These are phyloP conservation scores for Catocala fraxini DNA, from an alignment of 2,888 invertebrate species.

Conservation along the genomic window DNA sequence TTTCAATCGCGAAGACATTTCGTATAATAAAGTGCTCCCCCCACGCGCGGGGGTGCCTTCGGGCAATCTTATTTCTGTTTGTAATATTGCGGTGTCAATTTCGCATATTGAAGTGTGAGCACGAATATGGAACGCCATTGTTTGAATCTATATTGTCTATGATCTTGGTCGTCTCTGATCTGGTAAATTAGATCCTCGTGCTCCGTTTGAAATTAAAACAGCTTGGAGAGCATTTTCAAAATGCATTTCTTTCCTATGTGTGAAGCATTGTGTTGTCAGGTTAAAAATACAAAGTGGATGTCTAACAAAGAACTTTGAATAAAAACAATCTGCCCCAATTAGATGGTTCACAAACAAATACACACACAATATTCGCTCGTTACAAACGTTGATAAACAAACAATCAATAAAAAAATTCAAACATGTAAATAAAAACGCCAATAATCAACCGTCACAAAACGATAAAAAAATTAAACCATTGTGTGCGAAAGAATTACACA, in stretches of 20 bases:
- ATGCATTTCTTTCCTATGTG: conserved; percentile 22
- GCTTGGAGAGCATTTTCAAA: conserved; percentile 30
- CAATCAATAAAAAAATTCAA: conserved; percentile 55
- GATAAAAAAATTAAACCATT: conserved; percentile 65
- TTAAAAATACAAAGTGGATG: conserved; percentile 18
- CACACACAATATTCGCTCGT: conserved; percentile 43
- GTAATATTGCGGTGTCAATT: conserved; percentile 87
- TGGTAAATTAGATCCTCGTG: conserved; percentile 61
- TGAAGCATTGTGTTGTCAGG: conserved; percentile 18
- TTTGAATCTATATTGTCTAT: conserved; percentile 76
- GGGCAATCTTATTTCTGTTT: conserved; percentile 87
- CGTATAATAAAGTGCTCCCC: conserved; percentile 83
- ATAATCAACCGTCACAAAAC: conserved; percentile 66
- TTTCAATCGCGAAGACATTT: conserved; percentile 87
- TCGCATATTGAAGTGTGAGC: conserved; percentile 85
- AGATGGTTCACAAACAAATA: conserved; percentile 25
- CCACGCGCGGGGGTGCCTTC: conserved; percentile 67
- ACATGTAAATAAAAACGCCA: conserved; percentile 70
- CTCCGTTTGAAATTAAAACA: conserved; percentile 41
- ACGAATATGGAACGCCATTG: conserved; percentile 76
- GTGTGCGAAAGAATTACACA: conserved; percentile 76
- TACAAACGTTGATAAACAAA: conserved; percentile 52
- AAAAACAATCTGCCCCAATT: conserved; percentile 40
- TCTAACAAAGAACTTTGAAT: conserved; percentile 12
- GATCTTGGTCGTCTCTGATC: conserved; percentile 69